Evolutionary conservation across 2,888 invertebrate species (phyloP).

Genomic region (Thyatira batis): DNA sequence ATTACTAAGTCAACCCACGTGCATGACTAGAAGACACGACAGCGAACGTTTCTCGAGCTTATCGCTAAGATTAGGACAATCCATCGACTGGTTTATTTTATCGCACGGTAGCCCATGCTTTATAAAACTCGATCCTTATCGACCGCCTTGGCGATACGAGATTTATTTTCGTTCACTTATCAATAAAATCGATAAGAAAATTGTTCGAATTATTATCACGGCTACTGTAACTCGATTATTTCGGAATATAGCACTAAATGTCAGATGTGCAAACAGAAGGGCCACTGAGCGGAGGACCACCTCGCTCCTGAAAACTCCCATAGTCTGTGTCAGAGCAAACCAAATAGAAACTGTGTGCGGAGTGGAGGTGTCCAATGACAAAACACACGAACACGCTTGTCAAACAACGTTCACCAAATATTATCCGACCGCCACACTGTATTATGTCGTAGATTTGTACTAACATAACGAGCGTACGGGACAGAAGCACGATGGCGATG

Average conservation of each 20-base stretch:
- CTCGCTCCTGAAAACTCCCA: conserved; percentile 61
- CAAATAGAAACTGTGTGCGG: conserved; percentile 71
- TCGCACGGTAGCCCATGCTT: conserved; percentile 66
- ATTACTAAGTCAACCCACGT: conserved; percentile 64
- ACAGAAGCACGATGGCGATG: conserved; percentile 60
- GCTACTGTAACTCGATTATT: conserved; percentile 47
- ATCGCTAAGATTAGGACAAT: conserved; percentile 66
- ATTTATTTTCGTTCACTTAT: conserved; percentile 64
- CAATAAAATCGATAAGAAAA: conserved; percentile 48
- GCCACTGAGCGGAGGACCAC: conserved; percentile 34
- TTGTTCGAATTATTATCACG: conserved; percentile 35
- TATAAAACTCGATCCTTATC: conserved; percentile 67
- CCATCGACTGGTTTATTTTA: conserved; percentile 69
- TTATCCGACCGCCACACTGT: conserved; percentile 69
- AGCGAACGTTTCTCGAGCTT: conserved; percentile 55
- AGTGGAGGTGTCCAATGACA: conserved; percentile 78
- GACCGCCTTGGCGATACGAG: conserved; percentile 52
- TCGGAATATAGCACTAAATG: conserved; percentile 17
- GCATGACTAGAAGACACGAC: conserved; percentile 42
- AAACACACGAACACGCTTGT: conserved; percentile 76
- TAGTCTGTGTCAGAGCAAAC: conserved; percentile 59
- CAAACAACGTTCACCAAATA: conserved; percentile 77
- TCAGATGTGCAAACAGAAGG: conserved; percentile 54
- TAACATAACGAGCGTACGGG: conserved; percentile 54
- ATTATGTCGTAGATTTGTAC: conserved; percentile 74